Conservation (phyloP, 1,140 invertebrate genomes). For the Leptonema lineaticorne region DNA sequence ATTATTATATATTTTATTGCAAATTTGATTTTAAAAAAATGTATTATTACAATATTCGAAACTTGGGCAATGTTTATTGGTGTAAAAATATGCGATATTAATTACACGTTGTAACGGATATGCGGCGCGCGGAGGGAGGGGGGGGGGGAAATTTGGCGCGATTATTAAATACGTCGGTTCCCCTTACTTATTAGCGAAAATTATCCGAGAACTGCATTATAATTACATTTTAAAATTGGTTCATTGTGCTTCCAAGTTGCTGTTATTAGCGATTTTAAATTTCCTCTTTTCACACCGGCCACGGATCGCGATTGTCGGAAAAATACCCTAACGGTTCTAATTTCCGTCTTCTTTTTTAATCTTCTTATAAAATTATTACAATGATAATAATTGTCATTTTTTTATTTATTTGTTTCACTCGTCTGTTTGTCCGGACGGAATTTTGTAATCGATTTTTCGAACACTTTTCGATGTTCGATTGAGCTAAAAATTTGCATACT, state of each 20-base stretch:
- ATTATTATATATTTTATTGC: too few species aligned
- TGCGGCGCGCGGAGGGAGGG: background rate
- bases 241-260: background rate
- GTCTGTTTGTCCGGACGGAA: too few species aligned
- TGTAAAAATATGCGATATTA: background rate
- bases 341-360: too few species aligned
- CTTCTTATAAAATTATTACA: too few species aligned
- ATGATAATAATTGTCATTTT: too few species aligned
- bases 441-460: too few species aligned
- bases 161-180: background rate
- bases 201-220: background rate
- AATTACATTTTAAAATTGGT: slow-evolving; percentile 5
- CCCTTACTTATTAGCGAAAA: slow-evolving; percentile 4
- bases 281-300: background rate
- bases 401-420: too few species aligned
- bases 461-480: too few species aligned
- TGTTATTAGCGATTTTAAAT: background rate
- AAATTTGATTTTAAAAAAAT: too few species aligned
- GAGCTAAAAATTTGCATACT: too few species aligned
- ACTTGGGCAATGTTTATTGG: background rate
- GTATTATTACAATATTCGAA: too few species aligned
- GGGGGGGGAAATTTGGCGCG: background rate
- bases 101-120: background rate
- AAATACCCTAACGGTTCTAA: background rate
- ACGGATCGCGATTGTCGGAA: background rate